Evolutionary conservation across 2,113 vertebrate species (phyloP).

Genomic region (Chaenocephalus aceratus): DNA sequence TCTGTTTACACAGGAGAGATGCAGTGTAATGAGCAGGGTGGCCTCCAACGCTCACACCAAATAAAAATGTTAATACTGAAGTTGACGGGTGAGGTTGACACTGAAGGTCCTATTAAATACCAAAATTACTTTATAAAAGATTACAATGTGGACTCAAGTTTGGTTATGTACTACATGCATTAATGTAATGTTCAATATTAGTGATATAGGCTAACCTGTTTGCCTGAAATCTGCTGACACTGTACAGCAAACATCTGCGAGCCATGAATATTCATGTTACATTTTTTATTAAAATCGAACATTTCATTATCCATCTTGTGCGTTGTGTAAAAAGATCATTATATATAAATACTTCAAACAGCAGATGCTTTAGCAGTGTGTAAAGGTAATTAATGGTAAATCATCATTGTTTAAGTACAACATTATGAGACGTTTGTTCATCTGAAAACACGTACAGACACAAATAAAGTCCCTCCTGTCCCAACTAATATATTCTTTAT

Average conservation of each 20-base stretch:
- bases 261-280: neutral
- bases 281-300: neutral
- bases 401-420: neutral
- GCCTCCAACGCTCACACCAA: slow-evolving; percentile 42
- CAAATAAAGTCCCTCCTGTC: neutral
- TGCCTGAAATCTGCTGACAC: slow-evolving; percentile 18
- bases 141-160: slow-evolving; percentile 1
- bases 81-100: slow-evolving; percentile 18
- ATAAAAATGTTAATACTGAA: slow-evolving; percentile 51
- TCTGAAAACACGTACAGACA: neutral
- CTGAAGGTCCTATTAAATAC: slow-evolving; percentile 8
- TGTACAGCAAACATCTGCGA: slow-evolving; percentile 13
- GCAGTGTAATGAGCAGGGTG: slow-evolving; percentile 51
- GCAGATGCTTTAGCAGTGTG: neutral
- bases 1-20: slow-evolving; percentile 72
- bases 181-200: neutral
- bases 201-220: neutral
- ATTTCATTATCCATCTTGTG: neutral
- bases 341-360: neutral
- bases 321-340: no score
- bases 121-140: slow-evolving; percentile 15
- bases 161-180: neutral
- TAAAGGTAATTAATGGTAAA: neutral
- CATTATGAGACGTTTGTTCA: neutral
- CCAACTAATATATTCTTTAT: neutral